phyloP scores from a whole-genome alignment of 2,113 vertebrate genomes.

The Prolemur simus region DNA sequence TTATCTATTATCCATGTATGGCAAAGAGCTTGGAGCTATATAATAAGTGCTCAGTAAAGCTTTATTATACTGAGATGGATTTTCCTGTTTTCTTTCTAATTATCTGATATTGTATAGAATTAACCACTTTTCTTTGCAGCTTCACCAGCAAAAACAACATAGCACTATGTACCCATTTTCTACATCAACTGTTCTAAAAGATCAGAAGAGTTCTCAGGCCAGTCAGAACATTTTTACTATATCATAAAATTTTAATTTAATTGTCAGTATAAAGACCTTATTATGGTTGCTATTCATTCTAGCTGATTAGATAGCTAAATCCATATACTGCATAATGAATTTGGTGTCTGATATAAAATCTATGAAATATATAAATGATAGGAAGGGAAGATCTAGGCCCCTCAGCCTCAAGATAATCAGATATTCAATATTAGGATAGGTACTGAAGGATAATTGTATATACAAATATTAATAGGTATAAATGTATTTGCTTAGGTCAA shows the following conservation, averaged over 20 bases:
- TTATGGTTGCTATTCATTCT: conserved; percentile 21
- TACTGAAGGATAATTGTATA: not conserved
- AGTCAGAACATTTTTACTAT: not conserved
- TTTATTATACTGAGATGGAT: not conserved
- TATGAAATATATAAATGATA: not conserved
- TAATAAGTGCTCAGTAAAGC: not conserved
- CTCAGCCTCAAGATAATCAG: not conserved
- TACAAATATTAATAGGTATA: conserved; percentile 15
- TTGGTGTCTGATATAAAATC: conserved; percentile 1
- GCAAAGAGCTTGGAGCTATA: not conserved
- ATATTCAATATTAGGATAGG: not conserved
- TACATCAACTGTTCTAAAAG: not conserved
- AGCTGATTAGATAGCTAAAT: not conserved
- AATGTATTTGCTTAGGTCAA: not conserved
- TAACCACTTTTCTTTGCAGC: not conserved
- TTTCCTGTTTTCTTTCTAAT: not conserved
- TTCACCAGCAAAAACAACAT: not conserved
- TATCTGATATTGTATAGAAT: not conserved
- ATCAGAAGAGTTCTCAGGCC: not conserved
- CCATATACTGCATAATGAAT: conserved; percentile 3
- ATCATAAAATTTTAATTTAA: conserved; percentile 38
- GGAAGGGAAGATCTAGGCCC: not conserved
- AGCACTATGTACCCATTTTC: not conserved
- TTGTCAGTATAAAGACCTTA: conserved; percentile 16
- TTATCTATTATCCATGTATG: not conserved